phyloP scores from a whole-genome alignment of 2,797 vertebrate genomes.

The Gephyroberyx darwinii region DNA sequence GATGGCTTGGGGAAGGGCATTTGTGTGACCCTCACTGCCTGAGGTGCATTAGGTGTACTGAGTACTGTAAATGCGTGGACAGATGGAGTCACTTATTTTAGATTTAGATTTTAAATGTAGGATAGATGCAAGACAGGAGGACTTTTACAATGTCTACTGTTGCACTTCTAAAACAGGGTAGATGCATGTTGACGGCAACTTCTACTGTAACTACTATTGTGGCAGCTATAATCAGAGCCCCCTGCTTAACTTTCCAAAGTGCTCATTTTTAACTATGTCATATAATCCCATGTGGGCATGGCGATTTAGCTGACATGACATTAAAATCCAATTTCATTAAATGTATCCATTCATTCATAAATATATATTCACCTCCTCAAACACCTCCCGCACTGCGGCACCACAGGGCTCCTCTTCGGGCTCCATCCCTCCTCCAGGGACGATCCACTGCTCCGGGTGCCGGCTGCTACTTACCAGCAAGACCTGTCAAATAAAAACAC shows the following conservation, averaged over 20 bases:
- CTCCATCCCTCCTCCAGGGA: slow-evolving; percentile 98
- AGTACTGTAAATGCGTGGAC: neutral
- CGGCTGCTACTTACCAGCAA: slow-evolving; percentile 97
- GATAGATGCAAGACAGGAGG: neutral
- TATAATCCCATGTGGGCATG: no score
- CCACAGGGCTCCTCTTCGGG: slow-evolving; percentile 96
- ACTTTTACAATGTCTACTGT: neutral
- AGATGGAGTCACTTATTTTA: no score
- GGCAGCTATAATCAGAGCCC: no score
- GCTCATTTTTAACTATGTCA: no score
- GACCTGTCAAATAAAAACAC: slow-evolving; percentile 79
- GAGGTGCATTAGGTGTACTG: neutral
- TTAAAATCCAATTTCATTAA: no score
- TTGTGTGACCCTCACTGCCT: neutral
- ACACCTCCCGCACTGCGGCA: slow-evolving; percentile 94
- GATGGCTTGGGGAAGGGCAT: neutral
- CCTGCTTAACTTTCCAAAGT: no score
- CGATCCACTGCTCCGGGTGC: slow-evolving; percentile 98
- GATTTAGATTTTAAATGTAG: neutral
- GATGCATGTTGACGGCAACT: neutral
- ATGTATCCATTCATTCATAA: neutral
- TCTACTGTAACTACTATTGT: neutral
- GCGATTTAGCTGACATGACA: no score
- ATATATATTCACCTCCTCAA: slow-evolving; percentile 90
- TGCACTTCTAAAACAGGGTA: neutral